Conservation (phyloP, 23 tunicate genomes). For the Ciona savignyi region DNA sequence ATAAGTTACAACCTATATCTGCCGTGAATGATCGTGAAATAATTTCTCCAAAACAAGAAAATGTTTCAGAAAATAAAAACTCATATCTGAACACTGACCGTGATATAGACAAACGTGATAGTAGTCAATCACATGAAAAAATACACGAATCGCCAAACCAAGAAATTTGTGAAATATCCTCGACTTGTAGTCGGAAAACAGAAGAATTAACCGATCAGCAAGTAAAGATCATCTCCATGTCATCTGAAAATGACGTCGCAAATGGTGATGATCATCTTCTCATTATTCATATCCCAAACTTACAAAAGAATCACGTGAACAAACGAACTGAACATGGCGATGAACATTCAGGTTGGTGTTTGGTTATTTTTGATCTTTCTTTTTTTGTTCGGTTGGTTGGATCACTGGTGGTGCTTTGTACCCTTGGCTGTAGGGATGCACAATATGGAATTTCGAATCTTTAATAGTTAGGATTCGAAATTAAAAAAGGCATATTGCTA, state of each 20-base stretch:
- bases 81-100: neutral
- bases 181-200: too few species aligned
- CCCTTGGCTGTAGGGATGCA: too few species aligned
- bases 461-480: too few species aligned
- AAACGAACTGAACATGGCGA: too few species aligned
- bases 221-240: slow-evolving; percentile 41
- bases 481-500: too few species aligned
- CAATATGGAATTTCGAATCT: too few species aligned
- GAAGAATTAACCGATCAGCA: neutral
- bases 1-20: neutral
- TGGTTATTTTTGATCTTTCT: too few species aligned
- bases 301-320: too few species aligned
- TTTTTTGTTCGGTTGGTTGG: too few species aligned
- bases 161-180: neutral
- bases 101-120: neutral
- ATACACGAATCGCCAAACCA: neutral
- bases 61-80: neutral
- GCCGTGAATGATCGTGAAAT: too few species aligned
- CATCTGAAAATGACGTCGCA: slow-evolving; percentile 8
- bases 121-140: neutral
- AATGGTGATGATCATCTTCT: slow-evolving; percentile 34
- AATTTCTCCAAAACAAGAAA: neutral
- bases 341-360: too few species aligned
- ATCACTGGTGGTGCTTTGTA: too few species aligned
- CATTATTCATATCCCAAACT: slow-evolving; percentile 56